Evolutionary conservation across 1,140 invertebrate species (phyloP), one percentile per base, ranked within the genome.

Genomic region (Forficula auricularia): DNA sequence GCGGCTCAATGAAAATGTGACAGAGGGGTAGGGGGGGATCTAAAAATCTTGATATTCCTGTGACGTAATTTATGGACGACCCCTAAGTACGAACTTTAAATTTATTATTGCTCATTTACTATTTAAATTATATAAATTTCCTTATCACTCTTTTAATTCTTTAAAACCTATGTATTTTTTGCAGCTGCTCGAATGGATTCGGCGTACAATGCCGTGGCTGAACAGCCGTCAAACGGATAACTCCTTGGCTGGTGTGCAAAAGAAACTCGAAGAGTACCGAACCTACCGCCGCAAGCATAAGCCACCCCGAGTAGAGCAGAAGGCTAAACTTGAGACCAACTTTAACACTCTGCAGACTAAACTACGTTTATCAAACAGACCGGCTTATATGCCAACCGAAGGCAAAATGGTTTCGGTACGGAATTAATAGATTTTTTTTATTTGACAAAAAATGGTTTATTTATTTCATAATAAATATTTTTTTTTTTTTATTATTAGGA

Each of bases 331-430:
- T 50, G 94, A 98, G 70, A 97, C 92, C 47, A 96, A 95, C 65
- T 98, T 98, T 71, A 98, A 98, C 66, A 98, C 94, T 37, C 68
- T 98, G 50, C 94, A 98, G 66, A 98, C 94, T 27, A 92, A 94
- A 59, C 68, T 98, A 52, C 78, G 92, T 54, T 72, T 99, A 20
- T 95, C 88, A 56, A 98, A 98, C 65, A 73, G 94, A 55, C 95
- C 95, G 27, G 92, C 94, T 36, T 99, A 97, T 61, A 82, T 98
- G 77, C 95, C 95, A 38, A 96, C 91, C 36, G 94, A 98, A 66
- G 95, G 95, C 52, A 97, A 97, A 67, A 89, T 95, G 75, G 89
- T 99, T 48, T 88, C 86, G 49, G 80, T 83, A 62, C 70, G 78
- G 75, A 58, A 42, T 16, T 33, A 34, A 10, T 15, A 39, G 20